phyloP scores from a whole-genome alignment of 1,140 invertebrate species.

The Mactra quadrangularis region DNA sequence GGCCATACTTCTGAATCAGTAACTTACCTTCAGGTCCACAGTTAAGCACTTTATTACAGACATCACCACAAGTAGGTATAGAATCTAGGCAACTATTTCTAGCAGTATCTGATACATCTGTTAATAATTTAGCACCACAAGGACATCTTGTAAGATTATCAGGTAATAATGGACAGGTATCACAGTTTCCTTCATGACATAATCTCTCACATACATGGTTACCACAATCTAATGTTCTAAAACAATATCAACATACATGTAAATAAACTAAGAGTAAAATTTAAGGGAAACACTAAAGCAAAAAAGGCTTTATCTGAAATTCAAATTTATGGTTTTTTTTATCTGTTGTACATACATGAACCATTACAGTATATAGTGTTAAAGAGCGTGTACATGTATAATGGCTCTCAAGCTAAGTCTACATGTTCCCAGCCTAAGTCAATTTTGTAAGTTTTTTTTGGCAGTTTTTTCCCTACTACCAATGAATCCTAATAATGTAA shows the following conservation, averaged over 20 bases:
- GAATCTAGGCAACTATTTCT: constrained; percentile 91
- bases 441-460: too few relatives aligned
- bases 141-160: constrained; percentile 89
- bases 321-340: too few relatives aligned
- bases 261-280: neutral
- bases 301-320: neutral
- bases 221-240: constrained; percentile 80
- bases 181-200: constrained; percentile 82
- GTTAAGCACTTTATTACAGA: constrained; percentile 90
- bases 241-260: neutral
- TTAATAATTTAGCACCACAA: constrained; percentile 90
- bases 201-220: constrained; percentile 80
- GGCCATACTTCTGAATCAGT: too few relatives aligned
- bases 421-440: too few relatives aligned
- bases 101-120: constrained; percentile 72
- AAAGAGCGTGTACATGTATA: too few relatives aligned
- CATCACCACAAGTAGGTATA: constrained; percentile 92
- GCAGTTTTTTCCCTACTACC: too few relatives aligned
- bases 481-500: too few relatives aligned
- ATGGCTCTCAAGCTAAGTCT: too few relatives aligned
- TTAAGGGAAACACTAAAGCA: neutral
- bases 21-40: constrained; percentile 91
- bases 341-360: too few relatives aligned
- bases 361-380: too few relatives aligned
- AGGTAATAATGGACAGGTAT: constrained; percentile 75